Evolutionary conservation across 2,888 invertebrate species (phyloP).

Genomic region (Caenorhabditis plicata): DNA sequence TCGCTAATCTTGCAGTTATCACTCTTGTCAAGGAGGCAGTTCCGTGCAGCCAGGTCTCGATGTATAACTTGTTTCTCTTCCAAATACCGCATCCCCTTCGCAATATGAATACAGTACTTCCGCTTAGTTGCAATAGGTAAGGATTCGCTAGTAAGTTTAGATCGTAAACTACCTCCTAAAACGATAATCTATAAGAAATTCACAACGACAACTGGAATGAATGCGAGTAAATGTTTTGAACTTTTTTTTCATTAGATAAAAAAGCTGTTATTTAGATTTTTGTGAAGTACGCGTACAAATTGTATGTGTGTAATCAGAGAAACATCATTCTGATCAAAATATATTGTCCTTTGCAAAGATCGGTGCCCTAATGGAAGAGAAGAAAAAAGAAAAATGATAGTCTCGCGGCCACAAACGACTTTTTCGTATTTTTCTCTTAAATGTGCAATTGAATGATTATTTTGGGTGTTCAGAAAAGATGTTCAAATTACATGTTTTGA

Average conservation of each 20-base stretch:
- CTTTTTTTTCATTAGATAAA: not conserved
- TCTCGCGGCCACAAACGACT: too few relatives aligned
- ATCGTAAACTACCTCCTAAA: conserved; percentile 35
- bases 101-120: conserved; percentile 33
- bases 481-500: too few relatives aligned
- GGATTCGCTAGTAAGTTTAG: conserved; percentile 6
- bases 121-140: conserved; percentile 8
- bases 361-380: too few relatives aligned
- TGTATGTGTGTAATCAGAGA: too few relatives aligned
- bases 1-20: conserved; percentile 51
- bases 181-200: not conserved
- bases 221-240: not conserved
- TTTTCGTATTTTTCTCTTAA: too few relatives aligned
- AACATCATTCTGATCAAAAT: too few relatives aligned
- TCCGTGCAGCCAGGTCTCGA: conserved; percentile 48
- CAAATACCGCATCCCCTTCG: conserved; percentile 49
- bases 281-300: too few relatives aligned
- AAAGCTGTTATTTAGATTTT: too few relatives aligned
- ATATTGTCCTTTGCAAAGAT: too few relatives aligned
- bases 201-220: not conserved
- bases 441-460: too few relatives aligned
- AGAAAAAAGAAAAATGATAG: too few relatives aligned
- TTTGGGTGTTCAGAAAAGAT: too few relatives aligned
- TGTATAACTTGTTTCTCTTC: conserved; percentile 46
- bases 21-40: conserved; percentile 33